Conservation (phyloP, 2,888 invertebrate genomes). For the Dicyrtomina minuta region DNA sequence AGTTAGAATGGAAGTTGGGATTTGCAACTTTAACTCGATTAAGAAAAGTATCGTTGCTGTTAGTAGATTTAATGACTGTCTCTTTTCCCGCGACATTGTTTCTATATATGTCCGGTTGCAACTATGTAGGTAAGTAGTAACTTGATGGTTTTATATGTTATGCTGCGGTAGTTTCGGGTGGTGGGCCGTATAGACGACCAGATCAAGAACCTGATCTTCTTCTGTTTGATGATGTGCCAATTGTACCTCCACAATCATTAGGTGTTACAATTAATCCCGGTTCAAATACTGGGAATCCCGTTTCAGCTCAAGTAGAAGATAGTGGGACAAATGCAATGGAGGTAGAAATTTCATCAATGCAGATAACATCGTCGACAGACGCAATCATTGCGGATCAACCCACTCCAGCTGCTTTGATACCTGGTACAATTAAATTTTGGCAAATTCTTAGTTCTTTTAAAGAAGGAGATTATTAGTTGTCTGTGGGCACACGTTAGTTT, state of each 20-base stretch:
- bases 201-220: constrained; percentile 48
- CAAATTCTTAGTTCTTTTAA: not conserved
- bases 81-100: too few species aligned
- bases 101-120: too few species aligned
- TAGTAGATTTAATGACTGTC: too few species aligned
- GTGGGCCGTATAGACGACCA: constrained; percentile 40
- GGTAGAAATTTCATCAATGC: constrained; percentile 38
- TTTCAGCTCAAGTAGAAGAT: constrained; percentile 32
- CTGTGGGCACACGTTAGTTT: too few species aligned
- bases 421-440: constrained; percentile 17
- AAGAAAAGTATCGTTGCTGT: too few species aligned
- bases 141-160: too few species aligned
- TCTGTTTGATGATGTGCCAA: constrained; percentile 45
- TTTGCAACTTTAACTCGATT: too few species aligned
- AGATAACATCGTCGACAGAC: constrained; percentile 34
- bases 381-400: constrained; percentile 13
- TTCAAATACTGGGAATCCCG: constrained; percentile 35
- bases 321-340: constrained; percentile 27
- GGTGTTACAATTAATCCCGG: constrained; percentile 31
- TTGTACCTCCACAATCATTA: constrained; percentile 23
- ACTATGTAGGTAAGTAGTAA: too few species aligned
- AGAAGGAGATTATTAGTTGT: not conserved
- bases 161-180: constrained; percentile 40
- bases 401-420: constrained; percentile 19
- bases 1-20: not conserved